Conservation (phyloP, 2,113 vertebrate genomes). For the Hypocryptadius cinnamomeus region DNA sequence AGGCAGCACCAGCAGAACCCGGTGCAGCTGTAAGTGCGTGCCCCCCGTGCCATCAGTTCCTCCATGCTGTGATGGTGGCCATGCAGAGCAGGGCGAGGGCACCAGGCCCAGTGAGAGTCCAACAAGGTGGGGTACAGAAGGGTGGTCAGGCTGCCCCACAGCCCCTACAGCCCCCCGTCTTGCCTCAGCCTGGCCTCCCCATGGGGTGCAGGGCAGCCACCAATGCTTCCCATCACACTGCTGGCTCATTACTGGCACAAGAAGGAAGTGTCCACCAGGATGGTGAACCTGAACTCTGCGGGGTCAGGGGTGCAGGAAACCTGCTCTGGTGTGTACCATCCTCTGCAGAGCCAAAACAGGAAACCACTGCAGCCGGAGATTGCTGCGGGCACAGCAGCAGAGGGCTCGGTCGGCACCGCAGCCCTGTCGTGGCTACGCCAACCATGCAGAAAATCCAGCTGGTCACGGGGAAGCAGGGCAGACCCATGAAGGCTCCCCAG, state of each 20-base stretch:
- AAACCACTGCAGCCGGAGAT: background rate
- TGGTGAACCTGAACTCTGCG: background rate
- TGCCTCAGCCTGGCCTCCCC: background rate
- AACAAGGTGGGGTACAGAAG: fast-evolving
- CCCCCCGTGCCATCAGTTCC: background rate
- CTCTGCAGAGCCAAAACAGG: constrained; percentile 11
- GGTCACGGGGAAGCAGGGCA: background rate
- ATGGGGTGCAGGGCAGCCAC: background rate
- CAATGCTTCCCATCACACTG: background rate
- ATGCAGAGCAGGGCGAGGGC: background rate
- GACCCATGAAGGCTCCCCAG: background rate
- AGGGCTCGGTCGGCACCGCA: fast-evolving
- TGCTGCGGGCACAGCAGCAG: background rate
- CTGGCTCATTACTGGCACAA: background rate
- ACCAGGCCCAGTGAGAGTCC: fast-evolving
- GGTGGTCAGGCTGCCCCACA: background rate
- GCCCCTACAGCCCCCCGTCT: fast-evolving
- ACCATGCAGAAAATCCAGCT: fast-evolving
- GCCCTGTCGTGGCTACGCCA: background rate
- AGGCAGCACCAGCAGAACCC: background rate
- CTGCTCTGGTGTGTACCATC: background rate
- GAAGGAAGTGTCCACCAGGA: background rate
- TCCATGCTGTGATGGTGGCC: fast-evolving
- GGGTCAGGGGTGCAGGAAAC: constrained; percentile 16
- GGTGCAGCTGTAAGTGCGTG: background rate